phyloP scores from a whole-genome alignment of 2,113 vertebrate genomes.

The Phalacrocorax carbo region DNA sequence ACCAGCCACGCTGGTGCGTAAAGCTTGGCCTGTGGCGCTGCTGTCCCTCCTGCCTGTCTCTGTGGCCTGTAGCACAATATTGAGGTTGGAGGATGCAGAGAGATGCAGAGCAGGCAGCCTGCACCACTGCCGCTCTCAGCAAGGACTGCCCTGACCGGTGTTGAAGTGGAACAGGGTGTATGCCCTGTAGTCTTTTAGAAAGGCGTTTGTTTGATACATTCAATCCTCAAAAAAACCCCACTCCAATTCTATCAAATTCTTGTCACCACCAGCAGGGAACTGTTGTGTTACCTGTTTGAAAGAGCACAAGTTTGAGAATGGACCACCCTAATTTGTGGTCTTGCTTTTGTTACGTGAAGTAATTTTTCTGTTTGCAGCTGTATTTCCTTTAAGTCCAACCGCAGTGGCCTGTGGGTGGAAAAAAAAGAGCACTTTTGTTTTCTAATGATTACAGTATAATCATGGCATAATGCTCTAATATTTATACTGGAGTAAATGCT shows the following conservation, averaged over 20 bases:
- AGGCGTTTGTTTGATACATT: neutral
- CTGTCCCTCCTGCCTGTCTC: neutral
- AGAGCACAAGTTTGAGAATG: neutral
- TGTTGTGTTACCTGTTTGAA: neutral
- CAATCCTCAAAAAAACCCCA: neutral
- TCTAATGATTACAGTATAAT: neutral
- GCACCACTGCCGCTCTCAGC: neutral
- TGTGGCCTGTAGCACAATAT: fast-evolving
- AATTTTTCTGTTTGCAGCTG: neutral
- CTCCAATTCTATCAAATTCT: neutral
- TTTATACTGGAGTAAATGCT: neutral
- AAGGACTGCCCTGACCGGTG: no score
- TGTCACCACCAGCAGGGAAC: neutral
- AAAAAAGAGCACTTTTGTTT: neutral
- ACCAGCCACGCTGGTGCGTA: fast-evolving
- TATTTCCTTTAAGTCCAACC: neutral
- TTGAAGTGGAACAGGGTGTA: neutral
- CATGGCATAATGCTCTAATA: neutral
- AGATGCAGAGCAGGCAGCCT: neutral
- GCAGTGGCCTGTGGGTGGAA: neutral
- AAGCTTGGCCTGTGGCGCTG: neutral
- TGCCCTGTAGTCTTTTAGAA: neutral
- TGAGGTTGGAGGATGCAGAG: neutral
- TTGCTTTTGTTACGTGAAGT: neutral
- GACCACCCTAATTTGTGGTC: no score